Percentiles rank a stretch among this genome's conserved stretches.
phyloP scores from a whole-genome alignment of 2,888 invertebrate species.

The Xestia rhomboidea region DNA sequence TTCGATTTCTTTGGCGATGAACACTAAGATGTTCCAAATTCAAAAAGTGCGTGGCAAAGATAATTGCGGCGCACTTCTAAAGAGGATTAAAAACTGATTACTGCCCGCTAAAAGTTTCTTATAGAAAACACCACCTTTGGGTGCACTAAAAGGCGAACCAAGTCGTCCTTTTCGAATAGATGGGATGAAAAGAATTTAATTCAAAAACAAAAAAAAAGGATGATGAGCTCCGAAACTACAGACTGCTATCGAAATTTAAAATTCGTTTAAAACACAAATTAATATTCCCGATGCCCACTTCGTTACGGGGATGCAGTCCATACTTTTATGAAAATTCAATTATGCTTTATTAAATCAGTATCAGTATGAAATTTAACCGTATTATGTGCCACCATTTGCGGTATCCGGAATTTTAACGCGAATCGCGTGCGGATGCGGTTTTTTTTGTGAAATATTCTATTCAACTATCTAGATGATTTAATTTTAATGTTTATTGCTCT shows the following conservation, averaged over 20 bases:
- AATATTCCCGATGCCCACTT: constrained; percentile 53
- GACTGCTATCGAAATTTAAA: constrained; percentile 32
- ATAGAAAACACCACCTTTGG: too few species aligned
- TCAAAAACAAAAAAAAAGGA: neutral
- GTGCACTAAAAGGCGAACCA: too few species aligned
- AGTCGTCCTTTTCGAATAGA: too few species aligned
- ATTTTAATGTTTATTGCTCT: constrained; percentile 1
- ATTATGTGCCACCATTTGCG: constrained; percentile 59
- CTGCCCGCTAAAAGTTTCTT: too few species aligned
- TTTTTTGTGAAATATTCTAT: constrained; percentile 22
- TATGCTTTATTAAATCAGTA: constrained; percentile 68
- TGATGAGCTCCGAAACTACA: constrained; percentile 16
- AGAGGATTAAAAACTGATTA: too few species aligned
- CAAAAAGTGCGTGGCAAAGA: too few species aligned
- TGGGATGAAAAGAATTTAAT: too few species aligned
- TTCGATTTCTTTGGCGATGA: too few species aligned
- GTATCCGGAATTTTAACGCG: constrained; percentile 44
- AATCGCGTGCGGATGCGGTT: constrained; percentile 21
- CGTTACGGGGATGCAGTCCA: constrained; percentile 42
- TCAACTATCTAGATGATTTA: neutral
- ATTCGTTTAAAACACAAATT: constrained; percentile 61
- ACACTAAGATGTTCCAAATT: too few species aligned
- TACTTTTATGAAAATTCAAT: constrained; percentile 69
- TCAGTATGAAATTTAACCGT: constrained; percentile 59
- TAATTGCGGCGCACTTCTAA: too few species aligned